A percentile compares a stretch with the other conserved stretches of the same genome.
These are phyloP conservation scores for Enteromius mattozi DNA, from an alignment of 2,797 vertebrate species.

Conservation along the genomic window DNA sequence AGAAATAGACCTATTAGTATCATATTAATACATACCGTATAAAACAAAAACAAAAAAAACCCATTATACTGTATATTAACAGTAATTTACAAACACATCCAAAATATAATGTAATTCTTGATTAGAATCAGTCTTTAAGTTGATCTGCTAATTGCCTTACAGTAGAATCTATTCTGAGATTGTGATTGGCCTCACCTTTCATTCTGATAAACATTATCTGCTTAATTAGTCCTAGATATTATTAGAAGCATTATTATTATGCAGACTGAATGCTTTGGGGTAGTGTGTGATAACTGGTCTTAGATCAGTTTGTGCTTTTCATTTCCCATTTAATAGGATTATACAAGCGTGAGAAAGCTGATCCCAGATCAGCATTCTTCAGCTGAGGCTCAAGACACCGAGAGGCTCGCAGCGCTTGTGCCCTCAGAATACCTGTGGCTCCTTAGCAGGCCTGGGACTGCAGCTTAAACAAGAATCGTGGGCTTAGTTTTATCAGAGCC, in stretches of 20 bases:
- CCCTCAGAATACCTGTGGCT: constrained; percentile 26
- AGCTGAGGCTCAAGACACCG: constrained; percentile 7
- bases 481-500: constrained; percentile 42
- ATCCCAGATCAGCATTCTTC: constrained; percentile 38
- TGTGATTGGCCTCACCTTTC: constrained; percentile 9
- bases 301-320: constrained; percentile 14
- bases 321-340: constrained; percentile 38
- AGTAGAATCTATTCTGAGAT: neutral
- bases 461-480: constrained; percentile 28
- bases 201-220: constrained; percentile 20
- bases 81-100: neutral
- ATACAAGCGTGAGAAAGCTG: constrained; percentile 20
- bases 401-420: neutral
- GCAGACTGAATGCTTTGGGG: neutral
- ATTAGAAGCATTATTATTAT: neutral
- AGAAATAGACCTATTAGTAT: neutral
- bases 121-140: neutral
- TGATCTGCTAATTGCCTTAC: constrained; percentile 4
- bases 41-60: neutral
- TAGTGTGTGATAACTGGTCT: constrained; percentile 20
- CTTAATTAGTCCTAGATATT: constrained; percentile 28
- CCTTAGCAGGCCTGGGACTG: constrained; percentile 30
- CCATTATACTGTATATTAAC: neutral
- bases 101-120: neutral
- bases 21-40: neutral